Conservation (phyloP, 2,113 vertebrate genomes). For the Actinemys pallida region DNA sequence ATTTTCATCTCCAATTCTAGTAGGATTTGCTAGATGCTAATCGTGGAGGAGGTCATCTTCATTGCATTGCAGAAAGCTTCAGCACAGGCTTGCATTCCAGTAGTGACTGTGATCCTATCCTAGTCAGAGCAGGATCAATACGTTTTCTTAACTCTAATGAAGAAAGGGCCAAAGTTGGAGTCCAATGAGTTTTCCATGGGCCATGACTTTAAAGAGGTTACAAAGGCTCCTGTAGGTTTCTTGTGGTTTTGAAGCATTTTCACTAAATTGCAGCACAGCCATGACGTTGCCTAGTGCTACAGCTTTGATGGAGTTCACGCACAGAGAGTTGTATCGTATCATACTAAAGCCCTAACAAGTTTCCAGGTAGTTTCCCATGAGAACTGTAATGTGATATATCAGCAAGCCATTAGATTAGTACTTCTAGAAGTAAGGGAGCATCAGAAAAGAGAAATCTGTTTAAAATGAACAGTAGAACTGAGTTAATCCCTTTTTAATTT, state of each 20-base stretch:
- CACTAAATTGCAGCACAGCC: background rate
- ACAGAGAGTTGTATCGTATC: accelerated
- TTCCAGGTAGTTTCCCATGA: background rate
- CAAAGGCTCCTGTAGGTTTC: background rate
- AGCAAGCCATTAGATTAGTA: background rate
- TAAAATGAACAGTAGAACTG: background rate
- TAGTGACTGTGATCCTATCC: background rate
- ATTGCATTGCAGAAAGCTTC: accelerated
- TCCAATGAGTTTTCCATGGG: background rate
- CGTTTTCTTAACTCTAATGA: background rate
- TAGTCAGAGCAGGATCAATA: background rate
- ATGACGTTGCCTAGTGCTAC: background rate
- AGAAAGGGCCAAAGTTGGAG: background rate
- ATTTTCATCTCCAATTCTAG: background rate
- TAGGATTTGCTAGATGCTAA: background rate
- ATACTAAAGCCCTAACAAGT: background rate
- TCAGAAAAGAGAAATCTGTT: background rate
- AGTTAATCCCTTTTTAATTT: background rate
- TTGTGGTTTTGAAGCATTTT: background rate
- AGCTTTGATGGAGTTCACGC: background rate
- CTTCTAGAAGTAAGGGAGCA: background rate
- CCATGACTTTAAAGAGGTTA: background rate
- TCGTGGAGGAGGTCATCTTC: background rate
- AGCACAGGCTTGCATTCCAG: background rate
- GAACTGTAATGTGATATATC: background rate